A percentile compares a stretch with the other conserved stretches of the same genome.
phyloP scores from a whole-genome alignment of 1,140 invertebrate species.

The Matsumurasca onukii region DNA sequence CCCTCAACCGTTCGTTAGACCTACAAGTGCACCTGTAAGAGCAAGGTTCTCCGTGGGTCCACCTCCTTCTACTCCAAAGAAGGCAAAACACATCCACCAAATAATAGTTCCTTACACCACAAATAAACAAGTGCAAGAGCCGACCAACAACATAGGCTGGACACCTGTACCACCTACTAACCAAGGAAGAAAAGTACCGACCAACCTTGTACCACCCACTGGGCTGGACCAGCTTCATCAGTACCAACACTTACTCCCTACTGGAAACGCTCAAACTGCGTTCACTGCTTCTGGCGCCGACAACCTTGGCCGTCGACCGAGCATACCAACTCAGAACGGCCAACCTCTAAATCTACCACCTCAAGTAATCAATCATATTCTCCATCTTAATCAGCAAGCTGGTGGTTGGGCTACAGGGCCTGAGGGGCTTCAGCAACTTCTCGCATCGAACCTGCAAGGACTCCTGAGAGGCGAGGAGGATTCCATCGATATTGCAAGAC shows the following conservation, averaged over 20 bases:
- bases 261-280: neutral
- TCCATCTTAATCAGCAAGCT: slow-evolving; percentile 32
- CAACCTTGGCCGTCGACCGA: slow-evolving; percentile 34
- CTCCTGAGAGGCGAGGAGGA: slow-evolving; percentile 46
- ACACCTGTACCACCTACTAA: slow-evolving; percentile 41
- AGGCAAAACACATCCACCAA: slow-evolving; percentile 49
- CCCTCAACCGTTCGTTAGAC: slow-evolving; percentile 6
- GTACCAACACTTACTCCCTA: neutral
- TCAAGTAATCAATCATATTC: slow-evolving; percentile 45
- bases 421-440: slow-evolving; percentile 44
- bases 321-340: slow-evolving; percentile 32
- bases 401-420: slow-evolving; percentile 1
- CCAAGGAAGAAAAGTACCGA: slow-evolving; percentile 53
- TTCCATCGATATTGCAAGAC: slow-evolving; percentile 65
- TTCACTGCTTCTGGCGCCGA: slow-evolving; percentile 43
- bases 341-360: slow-evolving; percentile 43
- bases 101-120: slow-evolving; percentile 76
- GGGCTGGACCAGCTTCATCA: neutral
- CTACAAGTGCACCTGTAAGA: neutral
- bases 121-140: slow-evolving; percentile 55
- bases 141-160: slow-evolving; percentile 48
- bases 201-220: slow-evolving; percentile 33
- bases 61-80: slow-evolving; percentile 18
- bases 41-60: neutral
- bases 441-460: slow-evolving; percentile 46